phyloP scores from a whole-genome alignment of 2,888 invertebrate species.

The Polietes domitor region DNA sequence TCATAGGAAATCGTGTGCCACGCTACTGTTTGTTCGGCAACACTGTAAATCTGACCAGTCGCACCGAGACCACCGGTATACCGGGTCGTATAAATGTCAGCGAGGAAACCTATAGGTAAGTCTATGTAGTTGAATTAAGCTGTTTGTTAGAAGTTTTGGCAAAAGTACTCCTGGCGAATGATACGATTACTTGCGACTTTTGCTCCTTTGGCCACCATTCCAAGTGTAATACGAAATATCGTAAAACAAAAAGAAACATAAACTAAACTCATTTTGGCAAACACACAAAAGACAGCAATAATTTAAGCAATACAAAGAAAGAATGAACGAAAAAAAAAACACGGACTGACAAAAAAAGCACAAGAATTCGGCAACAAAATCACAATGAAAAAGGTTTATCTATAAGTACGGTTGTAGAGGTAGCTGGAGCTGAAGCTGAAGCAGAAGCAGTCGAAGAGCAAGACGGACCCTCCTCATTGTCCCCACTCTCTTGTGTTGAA shows the following conservation, averaged over 20 bases:
- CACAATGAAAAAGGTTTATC: constrained; percentile 59
- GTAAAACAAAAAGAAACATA: constrained; percentile 6
- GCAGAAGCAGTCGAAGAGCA: neutral
- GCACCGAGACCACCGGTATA: constrained; percentile 95
- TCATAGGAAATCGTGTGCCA: constrained; percentile 96
- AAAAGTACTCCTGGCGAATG: constrained; percentile 60
- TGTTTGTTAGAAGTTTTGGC: neutral
- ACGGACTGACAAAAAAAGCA: constrained; percentile 1
- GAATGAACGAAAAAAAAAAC: neutral
- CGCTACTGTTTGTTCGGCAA: constrained; percentile 96
- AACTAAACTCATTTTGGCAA: neutral
- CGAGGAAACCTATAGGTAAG: constrained; percentile 93
- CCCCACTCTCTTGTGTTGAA: neutral
- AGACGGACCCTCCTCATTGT: neutral
- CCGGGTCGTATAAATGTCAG: constrained; percentile 95
- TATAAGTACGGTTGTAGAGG: constrained; percentile 2
- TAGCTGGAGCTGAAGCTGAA: neutral
- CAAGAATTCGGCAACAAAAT: constrained; percentile 44
- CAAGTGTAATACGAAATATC: neutral
- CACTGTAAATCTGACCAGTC: constrained; percentile 95
- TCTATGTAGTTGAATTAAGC: constrained; percentile 53
- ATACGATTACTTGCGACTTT: neutral
- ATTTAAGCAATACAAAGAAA: constrained; percentile 3
- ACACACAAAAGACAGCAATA: neutral
- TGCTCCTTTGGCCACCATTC: neutral